Base-by-base conservation (phyloP, 2,888 invertebrate genomes). In the Zelleria hepariella region DNA sequence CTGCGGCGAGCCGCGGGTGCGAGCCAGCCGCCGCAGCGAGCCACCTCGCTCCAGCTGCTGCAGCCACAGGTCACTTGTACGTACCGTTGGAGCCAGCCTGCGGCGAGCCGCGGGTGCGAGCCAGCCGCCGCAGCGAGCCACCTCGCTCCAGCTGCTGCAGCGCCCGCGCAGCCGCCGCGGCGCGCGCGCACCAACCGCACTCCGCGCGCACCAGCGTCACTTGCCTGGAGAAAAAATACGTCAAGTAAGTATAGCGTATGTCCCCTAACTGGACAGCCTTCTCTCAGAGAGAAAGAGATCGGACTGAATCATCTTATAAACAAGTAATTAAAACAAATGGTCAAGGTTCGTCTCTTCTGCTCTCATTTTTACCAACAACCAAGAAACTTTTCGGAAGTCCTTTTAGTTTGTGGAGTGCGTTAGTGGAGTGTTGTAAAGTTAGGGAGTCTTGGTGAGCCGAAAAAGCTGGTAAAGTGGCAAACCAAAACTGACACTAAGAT, bases 121-220 rank as follows among this genome's bases (percentile, higher is more conserved):
- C 93, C 0, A 96, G 90, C 24, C 92, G 90, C 61, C 94, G 92
- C 80, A 98, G 97, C 70, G 97, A 95, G 26, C 91, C 87, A 60
- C 94, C 94, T 70, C 98, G 97, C 68, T 91, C 90, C 62, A 92
- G 87, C 67, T 97, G 90, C 55, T 92, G 90, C 54, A 91, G 78
- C 71, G 95, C 96, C 59, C 95, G 91, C 60, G 93, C 93, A 62
- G 96, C 94, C 56, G 96, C 90, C 73, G 96, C 97, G 62, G 95
- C 91, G 53, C 94, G 90, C 4, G 95, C 94, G 78, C 96, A 95
- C 56, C 94, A 91, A 23, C 91, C 91, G 26, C 82, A 76, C 65
- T 86, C 87, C 25, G 69, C 62, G 1, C 74, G 73, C 6, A 80
- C 80, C 2, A 63, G 60, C 23, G 63, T 69, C 24, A 81, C 77